Evolutionary conservation across 2,797 vertebrate genomes (phyloP), one percentile per base, ranked within the genome.

Genomic region (Acanthiza pusilla): DNA sequence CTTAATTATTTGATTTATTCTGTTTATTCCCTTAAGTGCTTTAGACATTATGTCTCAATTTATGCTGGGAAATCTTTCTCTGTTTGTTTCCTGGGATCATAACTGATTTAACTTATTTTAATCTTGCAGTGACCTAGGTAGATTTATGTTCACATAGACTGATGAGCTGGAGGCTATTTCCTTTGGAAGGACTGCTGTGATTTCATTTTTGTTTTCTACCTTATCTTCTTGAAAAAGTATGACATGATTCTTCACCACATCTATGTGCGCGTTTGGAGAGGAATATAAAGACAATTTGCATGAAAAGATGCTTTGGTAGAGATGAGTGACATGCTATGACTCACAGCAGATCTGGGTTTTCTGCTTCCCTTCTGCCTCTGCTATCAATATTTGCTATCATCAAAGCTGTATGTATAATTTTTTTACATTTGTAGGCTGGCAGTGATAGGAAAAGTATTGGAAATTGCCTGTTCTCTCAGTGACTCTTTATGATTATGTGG

Each of bases 381-480:
- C 29, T 90, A 8, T 80, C 42, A 63, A 84, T 71, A 30, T 58
- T 65, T 63, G 5, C 18, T 34, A 5, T 30, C 16, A n/a, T 34
- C 18, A 53, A 19, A 81, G 55, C 19, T 29, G 27, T 36, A 30
- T 38, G 27, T 43, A 21, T 47, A 23, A 34, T 27, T 61, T 34
- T 78, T 77, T 47, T 76, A 13, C 71, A 65, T 70, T 65, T 93
- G 11, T 47, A 99, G 98, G 98, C 98, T 36, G 99, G 98, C 66
- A 98, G 97, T 54, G 98, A 99, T 40, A 98, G 98, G 0, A 98
- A 99, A 96, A 98, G 97, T 93, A 98, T 99, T 27, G 99, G 99
- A 14, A 99, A 99, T 91, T 99, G 98, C 94, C 99, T 99, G 0
- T 99, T 99, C 92, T 99, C 98, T 81, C 99, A 99, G 93, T 98